Conservation (phyloP, 2,797 vertebrate genomes). For the Falco rusticolus region DNA sequence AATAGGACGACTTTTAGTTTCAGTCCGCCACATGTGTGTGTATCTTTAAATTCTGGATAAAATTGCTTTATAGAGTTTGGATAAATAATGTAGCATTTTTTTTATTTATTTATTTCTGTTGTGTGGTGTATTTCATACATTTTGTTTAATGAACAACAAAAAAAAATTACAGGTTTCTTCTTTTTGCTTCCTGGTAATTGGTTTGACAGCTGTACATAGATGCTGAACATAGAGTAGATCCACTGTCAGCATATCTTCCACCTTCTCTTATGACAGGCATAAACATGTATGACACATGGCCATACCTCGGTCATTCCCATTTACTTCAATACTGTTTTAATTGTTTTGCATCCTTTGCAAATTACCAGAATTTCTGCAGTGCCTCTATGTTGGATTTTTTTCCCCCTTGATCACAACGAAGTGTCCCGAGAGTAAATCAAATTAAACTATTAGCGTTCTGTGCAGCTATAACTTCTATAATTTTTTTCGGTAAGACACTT, state of each 20-base stretch:
- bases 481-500: neutral
- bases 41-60: neutral
- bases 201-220: neutral
- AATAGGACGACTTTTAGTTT: neutral
- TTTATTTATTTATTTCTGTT: neutral
- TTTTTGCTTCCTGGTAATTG: conserved; percentile 11
- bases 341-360: conserved; percentile 17
- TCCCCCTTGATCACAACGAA: neutral
- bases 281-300: neutral
- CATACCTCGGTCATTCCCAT: neutral
- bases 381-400: neutral
- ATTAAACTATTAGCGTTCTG: neutral
- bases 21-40: fast-evolving
- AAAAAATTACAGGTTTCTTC: neutral
- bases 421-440: neutral
- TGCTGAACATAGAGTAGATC: neutral
- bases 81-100: neutral
- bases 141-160: neutral
- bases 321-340: neutral
- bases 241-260: neutral
- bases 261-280: neutral
- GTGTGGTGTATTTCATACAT: neutral
- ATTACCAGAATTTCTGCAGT: neutral
- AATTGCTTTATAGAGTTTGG: neutral
- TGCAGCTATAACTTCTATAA: neutral